phyloP scores from a whole-genome alignment of 1,140 invertebrate genomes.

The Lepidurus arcticus region DNA sequence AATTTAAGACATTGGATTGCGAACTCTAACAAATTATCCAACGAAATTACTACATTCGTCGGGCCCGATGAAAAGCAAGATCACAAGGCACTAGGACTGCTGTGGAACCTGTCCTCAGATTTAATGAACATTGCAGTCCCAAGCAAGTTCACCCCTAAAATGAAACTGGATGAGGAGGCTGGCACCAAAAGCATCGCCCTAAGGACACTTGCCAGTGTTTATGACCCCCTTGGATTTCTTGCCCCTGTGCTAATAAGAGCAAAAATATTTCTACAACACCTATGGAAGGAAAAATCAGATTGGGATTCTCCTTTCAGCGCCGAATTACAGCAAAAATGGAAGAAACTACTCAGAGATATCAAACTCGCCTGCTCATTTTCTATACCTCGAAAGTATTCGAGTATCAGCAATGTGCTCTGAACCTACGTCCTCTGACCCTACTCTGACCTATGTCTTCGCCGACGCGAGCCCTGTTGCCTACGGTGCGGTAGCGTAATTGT shows the following conservation, averaged over 20 bases:
- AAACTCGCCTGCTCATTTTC: not conserved
- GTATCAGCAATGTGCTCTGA: no score
- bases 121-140: no score
- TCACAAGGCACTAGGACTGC: conserved; percentile 7
- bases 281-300: conserved; percentile 25
- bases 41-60: no score
- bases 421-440: no score
- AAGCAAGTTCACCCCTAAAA: not conserved
- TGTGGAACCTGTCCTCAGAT: not conserved
- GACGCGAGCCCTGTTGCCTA: conserved; percentile 39
- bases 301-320: not conserved
- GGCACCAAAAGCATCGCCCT: no score
- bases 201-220: not conserved
- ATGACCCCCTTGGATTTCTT: conserved; percentile 24
- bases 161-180: no score
- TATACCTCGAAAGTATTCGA: no score
- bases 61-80: no score
- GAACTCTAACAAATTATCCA: not conserved
- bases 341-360: not conserved
- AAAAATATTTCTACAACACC: conserved; percentile 14
- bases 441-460: no score
- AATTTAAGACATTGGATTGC: not conserved
- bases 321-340: not conserved
- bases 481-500: conserved; percentile 38
- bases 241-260: not conserved